These are phyloP conservation scores for Phalacrocorax brasilianus DNA, from an alignment of 2,113 vertebrate genomes.

Conservation along the genomic window DNA sequence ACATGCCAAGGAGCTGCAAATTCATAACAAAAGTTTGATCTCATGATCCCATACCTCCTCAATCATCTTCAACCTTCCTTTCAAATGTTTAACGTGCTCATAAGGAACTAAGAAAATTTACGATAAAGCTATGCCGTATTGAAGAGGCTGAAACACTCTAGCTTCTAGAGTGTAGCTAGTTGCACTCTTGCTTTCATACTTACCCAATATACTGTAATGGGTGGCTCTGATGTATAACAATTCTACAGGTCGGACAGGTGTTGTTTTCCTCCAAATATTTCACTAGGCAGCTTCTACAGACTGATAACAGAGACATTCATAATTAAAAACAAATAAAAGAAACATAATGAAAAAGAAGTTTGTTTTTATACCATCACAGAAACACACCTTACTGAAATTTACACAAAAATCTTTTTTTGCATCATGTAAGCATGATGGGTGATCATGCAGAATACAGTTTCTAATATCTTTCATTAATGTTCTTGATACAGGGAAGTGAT, in stretches of 20 bases:
- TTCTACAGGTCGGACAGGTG: slow-evolving; percentile 97
- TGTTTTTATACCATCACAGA: not conserved
- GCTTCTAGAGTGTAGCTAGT: not conserved
- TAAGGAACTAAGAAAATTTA: not conserved
- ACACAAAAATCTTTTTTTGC: not conserved
- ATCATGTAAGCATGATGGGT: not conserved
- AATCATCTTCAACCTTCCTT: not conserved
- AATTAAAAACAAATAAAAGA: not conserved
- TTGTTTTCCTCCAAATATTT: slow-evolving; percentile 99
- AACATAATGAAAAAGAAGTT: not conserved
- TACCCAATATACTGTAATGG: slow-evolving; percentile 98
- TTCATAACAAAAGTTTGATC: not conserved
- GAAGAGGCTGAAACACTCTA: not conserved
- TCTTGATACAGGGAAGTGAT: not conserved
- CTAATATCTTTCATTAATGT: not conserved
- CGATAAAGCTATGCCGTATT: not conserved
- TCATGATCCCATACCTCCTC: not conserved
- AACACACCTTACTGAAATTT: not conserved
- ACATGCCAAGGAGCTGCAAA: not conserved
- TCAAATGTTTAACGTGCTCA: not conserved
- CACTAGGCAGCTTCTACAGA: slow-evolving; percentile 98
- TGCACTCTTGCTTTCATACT: slow-evolving; percentile 50
- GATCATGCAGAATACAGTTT: not conserved
- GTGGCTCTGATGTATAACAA: slow-evolving; percentile 99
- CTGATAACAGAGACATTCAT: slow-evolving; percentile 63